Evolutionary conservation across 2,888 invertebrate genomes (phyloP).

Genomic region (Hylaea fasciaria): DNA sequence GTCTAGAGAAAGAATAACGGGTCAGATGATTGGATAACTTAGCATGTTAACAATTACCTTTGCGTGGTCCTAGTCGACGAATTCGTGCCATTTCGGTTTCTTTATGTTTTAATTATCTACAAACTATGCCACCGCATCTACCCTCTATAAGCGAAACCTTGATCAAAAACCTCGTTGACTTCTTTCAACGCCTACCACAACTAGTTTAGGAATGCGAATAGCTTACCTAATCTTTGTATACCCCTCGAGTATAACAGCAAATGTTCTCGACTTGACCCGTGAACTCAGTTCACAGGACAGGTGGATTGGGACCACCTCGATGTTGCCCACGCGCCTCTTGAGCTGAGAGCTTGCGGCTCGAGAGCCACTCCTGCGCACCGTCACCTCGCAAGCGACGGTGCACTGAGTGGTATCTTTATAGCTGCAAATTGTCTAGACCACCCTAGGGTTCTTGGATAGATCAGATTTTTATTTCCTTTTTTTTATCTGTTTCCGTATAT

Average conservation of each 20-base stretch:
- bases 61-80: too few species aligned
- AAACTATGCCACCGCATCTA: too few species aligned
- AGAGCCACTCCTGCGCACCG: conserved; percentile 31
- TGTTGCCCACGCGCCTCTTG: conserved; percentile 54
- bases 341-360: conserved; percentile 37
- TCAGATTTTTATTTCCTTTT: too few species aligned
- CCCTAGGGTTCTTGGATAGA: neutral
- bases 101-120: too few species aligned
- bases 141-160: too few species aligned
- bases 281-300: conserved; percentile 21
- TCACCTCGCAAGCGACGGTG: conserved; percentile 4
- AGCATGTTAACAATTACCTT: too few species aligned
- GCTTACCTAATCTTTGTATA: conserved; percentile 19
- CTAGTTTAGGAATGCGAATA: conserved; percentile 10
- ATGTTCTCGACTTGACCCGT: conserved; percentile 4
- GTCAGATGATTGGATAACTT: too few species aligned
- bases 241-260: conserved; percentile 11
- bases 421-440: neutral
- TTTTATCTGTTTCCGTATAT: neutral
- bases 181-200: too few species aligned
- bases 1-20: neutral
- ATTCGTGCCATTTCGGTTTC: too few species aligned
- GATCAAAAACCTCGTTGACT: too few species aligned
- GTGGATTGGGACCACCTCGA: conserved; percentile 49
- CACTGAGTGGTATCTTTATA: neutral